Evolutionary conservation across 2,113 vertebrate species (phyloP).

Genomic region (Lota lota): DNA sequence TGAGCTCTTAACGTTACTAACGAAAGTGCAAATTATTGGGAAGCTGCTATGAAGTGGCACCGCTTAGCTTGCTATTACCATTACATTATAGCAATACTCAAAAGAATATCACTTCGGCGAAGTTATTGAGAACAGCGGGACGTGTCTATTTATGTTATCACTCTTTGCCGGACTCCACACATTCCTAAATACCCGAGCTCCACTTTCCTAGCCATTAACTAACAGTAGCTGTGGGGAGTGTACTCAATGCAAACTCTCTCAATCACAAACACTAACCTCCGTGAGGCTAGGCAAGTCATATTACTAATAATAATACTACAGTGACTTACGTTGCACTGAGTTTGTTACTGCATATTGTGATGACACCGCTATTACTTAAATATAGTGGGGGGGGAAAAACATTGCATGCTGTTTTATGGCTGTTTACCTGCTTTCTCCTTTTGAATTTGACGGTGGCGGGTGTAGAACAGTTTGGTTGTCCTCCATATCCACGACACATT

Average conservation of each 20-base stretch:
- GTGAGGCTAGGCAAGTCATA: too few species aligned
- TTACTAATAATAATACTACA: too few species aligned
- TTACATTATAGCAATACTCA: constrained; percentile 10
- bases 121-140: not conserved
- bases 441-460: constrained; percentile 85
- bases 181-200: not conserved
- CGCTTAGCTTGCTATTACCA: constrained; percentile 1
- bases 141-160: not conserved
- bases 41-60: not conserved
- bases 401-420: constrained; percentile 5
- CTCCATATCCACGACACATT: constrained; percentile 98
- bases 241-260: too few species aligned
- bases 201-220: too few species aligned
- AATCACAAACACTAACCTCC: too few species aligned
- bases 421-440: constrained; percentile 86
- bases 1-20: not conserved
- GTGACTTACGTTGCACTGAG: too few species aligned
- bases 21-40: not conserved
- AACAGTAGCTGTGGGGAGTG: too few species aligned
- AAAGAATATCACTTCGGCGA: constrained; percentile 11
- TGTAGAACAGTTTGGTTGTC: constrained; percentile 94
- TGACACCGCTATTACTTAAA: too few species aligned
- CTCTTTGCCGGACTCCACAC: not conserved
- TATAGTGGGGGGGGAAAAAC: too few species aligned
- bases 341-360: too few species aligned